Percentiles rank a stretch among this genome's conserved stretches.
phyloP scores from a whole-genome alignment of 2,888 invertebrate species.

The Euproctis similis region DNA sequence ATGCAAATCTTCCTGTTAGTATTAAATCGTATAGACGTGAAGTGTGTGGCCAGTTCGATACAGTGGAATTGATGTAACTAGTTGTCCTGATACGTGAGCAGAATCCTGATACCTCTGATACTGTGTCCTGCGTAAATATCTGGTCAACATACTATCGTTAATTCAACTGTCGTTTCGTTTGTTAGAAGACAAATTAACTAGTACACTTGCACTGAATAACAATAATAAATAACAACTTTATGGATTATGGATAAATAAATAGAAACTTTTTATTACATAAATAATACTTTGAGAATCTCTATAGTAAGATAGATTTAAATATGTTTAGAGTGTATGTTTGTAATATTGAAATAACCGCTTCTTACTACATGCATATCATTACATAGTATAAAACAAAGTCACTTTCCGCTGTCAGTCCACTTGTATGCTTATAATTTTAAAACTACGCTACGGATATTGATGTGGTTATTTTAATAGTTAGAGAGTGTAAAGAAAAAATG shows the following conservation, averaged over 20 bases:
- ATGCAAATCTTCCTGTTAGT: slow-evolving; percentile 73
- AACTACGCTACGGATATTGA: neutral
- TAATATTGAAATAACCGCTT: too few species aligned
- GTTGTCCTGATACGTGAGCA: slow-evolving; percentile 37
- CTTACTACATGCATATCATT: too few species aligned
- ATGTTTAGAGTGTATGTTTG: too few species aligned
- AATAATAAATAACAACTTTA: too few species aligned
- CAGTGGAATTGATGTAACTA: slow-evolving; percentile 61
- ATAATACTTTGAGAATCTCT: too few species aligned
- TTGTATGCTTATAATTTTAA: neutral
- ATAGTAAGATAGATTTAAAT: too few species aligned
- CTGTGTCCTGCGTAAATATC: slow-evolving; percentile 14
- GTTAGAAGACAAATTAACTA: slow-evolving; percentile 32
- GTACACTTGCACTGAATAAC: too few species aligned
- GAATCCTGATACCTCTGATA: slow-evolving; percentile 31
- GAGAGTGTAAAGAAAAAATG: too few species aligned
- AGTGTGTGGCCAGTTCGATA: slow-evolving; percentile 45
- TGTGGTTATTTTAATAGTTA: neutral
- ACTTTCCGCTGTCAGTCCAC: too few species aligned
- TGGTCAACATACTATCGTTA: slow-evolving; percentile 42
- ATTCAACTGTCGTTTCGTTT: slow-evolving; percentile 51
- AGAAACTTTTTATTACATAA: too few species aligned
- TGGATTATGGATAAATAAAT: too few species aligned
- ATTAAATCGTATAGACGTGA: slow-evolving; percentile 65
- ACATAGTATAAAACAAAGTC: too few species aligned